Percentiles rank a stretch among this genome's conserved stretches.
These are phyloP conservation scores for Chaenocephalus aceratus DNA, from an alignment of 2,113 vertebrate genomes.

Conservation along the genomic window DNA sequence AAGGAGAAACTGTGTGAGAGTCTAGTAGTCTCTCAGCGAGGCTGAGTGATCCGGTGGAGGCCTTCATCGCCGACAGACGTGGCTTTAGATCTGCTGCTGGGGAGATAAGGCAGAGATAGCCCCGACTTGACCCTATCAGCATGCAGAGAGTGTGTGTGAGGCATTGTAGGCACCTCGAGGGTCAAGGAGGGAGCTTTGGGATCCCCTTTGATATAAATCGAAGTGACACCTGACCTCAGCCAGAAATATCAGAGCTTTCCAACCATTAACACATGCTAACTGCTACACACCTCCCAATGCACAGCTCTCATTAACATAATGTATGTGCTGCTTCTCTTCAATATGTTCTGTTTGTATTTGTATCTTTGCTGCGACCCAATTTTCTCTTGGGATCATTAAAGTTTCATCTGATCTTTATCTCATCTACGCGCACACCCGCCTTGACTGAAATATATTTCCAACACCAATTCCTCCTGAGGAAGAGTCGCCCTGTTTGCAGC, in stretches of 20 bases:
- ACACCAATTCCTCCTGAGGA: conserved; percentile 7
- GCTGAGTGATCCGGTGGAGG: conserved; percentile 52
- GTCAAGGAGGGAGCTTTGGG: conserved; percentile 10
- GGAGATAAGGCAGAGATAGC: conserved; percentile 67
- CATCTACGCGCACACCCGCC: conserved; percentile 4
- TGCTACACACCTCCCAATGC: background rate
- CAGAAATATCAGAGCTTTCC: background rate
- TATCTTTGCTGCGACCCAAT: conserved; percentile 53
- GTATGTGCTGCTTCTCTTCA: conserved; percentile 15
- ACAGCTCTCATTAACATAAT: conserved; percentile 1
- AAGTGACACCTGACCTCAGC: conserved; percentile 11
- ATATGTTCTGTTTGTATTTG: conserved; percentile 34
- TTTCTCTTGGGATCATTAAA: conserved; percentile 63
- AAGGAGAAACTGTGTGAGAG: conserved; percentile 34
- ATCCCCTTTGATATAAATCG: conserved; percentile 37
- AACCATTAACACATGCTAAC: background rate
- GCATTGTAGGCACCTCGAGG: conserved; percentile 20
- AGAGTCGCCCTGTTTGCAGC: conserved; percentile 6
- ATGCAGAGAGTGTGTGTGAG: conserved; percentile 8
- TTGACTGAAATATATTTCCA: background rate
- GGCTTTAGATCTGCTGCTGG: conserved; percentile 45
- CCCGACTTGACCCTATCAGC: conserved; percentile 62
- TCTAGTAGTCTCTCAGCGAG: conserved; percentile 32
- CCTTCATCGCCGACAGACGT: conserved; percentile 49
- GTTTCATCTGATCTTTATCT: conserved; percentile 57